Base-by-base conservation (phyloP, 1,140 invertebrate species). In the Glomeris maerens region DNA sequence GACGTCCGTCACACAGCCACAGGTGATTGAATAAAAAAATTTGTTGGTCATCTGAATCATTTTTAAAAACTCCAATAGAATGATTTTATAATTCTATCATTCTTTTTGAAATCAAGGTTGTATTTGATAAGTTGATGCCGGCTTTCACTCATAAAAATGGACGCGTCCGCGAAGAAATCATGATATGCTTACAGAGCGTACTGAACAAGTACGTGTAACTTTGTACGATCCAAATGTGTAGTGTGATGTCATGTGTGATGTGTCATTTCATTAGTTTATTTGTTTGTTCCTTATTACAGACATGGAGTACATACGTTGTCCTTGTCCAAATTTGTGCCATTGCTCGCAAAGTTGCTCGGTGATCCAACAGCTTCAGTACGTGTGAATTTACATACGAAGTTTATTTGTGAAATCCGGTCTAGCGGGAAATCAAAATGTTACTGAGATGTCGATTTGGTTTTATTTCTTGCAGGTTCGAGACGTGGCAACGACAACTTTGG, bases 91-190 rank as follows among this genome's bases (percentile, higher is more conserved):
- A 2, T 28, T 25, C 17, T 27, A 42, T 52, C n/a, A 3, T 27
- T 40, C 27, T 20, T 52, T 52, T 55, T 55, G 39, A 54, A 27
- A 62, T 65, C 10, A 57, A 72, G 70, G 72, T 76, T 52, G 74
- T 93, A 45, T 75, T 92, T 55, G 86, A 92, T 52, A 78, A 79
- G 62, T 68, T 89, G 25, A 67, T 74, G 57, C 67, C 75, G 55
- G 77, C 81, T 56, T 84, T 92, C 66, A 71, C 74, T 58, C 86
- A 91, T 64, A 89, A 89, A 70, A 84, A 89, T 65, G 79, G 81
- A 56, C 84, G 85, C 72, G 79, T 91, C 53, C 68, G 84, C 54
- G 86, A 91, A 66, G 85, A 88, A 65, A 77, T 83, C 22, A 70
- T 88, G 39, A 70, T 81, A 53, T 79, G 82, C 58, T 73, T 90